Evolutionary conservation across 1,140 invertebrate species (phyloP).

Genomic region (Drosophila pectinifera): DNA sequence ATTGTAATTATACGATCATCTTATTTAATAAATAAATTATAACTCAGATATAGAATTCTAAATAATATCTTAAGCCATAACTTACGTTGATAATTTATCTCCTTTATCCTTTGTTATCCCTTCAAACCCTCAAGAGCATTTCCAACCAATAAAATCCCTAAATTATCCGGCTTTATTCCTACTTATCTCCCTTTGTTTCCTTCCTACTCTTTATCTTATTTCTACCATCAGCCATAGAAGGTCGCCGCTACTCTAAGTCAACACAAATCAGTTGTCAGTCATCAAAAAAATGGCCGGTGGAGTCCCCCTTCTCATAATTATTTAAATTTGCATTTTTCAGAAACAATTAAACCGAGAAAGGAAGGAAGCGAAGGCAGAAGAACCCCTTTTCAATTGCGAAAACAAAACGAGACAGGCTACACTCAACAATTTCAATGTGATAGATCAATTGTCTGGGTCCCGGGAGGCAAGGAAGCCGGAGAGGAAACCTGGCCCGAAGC

Average conservation of each 20-base stretch:
- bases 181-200: background rate
- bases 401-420: constrained; percentile 28
- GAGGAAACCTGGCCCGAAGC: constrained; percentile 25
- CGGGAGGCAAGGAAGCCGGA: constrained; percentile 24
- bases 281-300: constrained; percentile 5
- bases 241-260: constrained; percentile 24
- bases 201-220: background rate
- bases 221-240: background rate
- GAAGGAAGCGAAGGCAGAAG: constrained; percentile 23
- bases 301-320: constrained; percentile 45
- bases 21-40: too few relatives aligned
- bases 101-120: background rate
- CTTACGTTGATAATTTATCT: too few relatives aligned
- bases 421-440: constrained; percentile 37
- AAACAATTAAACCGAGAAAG: constrained; percentile 51
- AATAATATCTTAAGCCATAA: too few relatives aligned
- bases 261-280: constrained; percentile 47
- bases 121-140: background rate
- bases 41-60: too few relatives aligned
- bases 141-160: constrained; percentile 4
- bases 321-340: constrained; percentile 54
- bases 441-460: constrained; percentile 50
- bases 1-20: too few relatives aligned
- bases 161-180: constrained; percentile 3
- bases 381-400: constrained; percentile 3